Conservation (phyloP, 2,888 invertebrate genomes). For the Steinernema carpocapsae region DNA sequence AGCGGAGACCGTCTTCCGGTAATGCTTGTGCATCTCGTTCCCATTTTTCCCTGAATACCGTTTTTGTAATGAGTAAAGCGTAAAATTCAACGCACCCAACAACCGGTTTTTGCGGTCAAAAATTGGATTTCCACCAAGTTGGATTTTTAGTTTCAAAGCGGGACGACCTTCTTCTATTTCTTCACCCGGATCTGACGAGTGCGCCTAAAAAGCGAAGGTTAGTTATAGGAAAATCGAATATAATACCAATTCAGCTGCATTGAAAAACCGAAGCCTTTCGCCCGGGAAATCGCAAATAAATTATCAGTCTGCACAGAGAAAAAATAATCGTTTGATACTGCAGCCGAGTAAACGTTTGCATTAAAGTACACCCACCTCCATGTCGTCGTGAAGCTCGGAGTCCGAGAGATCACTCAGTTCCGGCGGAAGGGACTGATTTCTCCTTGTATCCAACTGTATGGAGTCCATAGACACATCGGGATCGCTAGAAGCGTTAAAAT, state of each 20-base stretch:
- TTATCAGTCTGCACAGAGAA: no score
- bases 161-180: conserved; percentile 39
- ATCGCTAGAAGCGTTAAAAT: conserved; percentile 9
- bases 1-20: conserved; percentile 44
- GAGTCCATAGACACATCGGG: conserved; percentile 28
- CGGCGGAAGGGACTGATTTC: conserved; percentile 19
- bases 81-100: conserved; percentile 17
- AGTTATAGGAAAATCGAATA: no score
- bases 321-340: no score
- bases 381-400: background rate
- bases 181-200: conserved; percentile 20
- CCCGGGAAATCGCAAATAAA: no score
- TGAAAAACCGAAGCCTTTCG: background rate
- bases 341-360: no score
- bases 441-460: background rate
- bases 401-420: background rate
- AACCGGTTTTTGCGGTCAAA: conserved; percentile 22
- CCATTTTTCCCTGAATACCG: conserved; percentile 18
- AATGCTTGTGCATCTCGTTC: conserved; percentile 38
- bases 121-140: conserved; percentile 27
- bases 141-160: conserved; percentile 45
- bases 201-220: background rate
- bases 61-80: no score
- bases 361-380: background rate
- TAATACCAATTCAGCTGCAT: no score